phyloP scores from a whole-genome alignment of 1,140 invertebrate species.

The Charaxes varanes region DNA sequence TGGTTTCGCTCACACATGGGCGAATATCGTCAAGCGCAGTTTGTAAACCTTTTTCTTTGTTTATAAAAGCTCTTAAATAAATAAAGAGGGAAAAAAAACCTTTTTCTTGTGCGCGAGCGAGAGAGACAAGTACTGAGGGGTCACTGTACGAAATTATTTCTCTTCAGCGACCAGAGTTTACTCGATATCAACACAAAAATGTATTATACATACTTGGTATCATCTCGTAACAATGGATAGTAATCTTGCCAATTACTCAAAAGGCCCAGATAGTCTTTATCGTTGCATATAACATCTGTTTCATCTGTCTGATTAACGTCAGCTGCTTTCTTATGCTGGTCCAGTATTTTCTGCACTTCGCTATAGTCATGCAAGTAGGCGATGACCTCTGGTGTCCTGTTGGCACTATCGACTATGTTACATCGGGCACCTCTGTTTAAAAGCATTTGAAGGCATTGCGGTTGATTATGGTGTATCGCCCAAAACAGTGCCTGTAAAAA shows the following conservation, averaged over 20 bases:
- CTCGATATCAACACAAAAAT: too few relatives aligned
- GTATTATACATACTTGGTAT: slow-evolving; percentile 28
- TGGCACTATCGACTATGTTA: slow-evolving; percentile 55
- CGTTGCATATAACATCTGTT: slow-evolving; percentile 8
- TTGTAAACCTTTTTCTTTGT: too few relatives aligned
- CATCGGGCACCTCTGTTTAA: slow-evolving; percentile 62
- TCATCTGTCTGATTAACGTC: slow-evolving; percentile 20
- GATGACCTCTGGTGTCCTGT: slow-evolving; percentile 57
- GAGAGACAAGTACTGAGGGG: too few relatives aligned
- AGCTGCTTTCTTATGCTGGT: slow-evolving; percentile 26
- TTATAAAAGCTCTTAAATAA: too few relatives aligned
- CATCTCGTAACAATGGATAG: slow-evolving; percentile 47
- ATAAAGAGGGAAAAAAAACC: too few relatives aligned
- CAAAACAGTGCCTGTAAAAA: slow-evolving; percentile 71
- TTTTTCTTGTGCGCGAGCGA: too few relatives aligned
- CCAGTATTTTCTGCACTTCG: slow-evolving; percentile 48
- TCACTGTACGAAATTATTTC: slow-evolving; percentile 3
- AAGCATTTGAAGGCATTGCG: slow-evolving; percentile 67
- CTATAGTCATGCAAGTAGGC: slow-evolving; percentile 65
- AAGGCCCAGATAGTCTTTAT: slow-evolving; percentile 2
- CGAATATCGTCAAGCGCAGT: too few relatives aligned
- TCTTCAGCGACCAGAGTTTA: background rate
- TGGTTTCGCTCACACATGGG: too few relatives aligned
- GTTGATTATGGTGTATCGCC: slow-evolving; percentile 68
- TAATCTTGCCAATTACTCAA: slow-evolving; percentile 47